phyloP scores from a whole-genome alignment of 64 coral and sea anemone genomes.

The Platygyra sinensis region DNA sequence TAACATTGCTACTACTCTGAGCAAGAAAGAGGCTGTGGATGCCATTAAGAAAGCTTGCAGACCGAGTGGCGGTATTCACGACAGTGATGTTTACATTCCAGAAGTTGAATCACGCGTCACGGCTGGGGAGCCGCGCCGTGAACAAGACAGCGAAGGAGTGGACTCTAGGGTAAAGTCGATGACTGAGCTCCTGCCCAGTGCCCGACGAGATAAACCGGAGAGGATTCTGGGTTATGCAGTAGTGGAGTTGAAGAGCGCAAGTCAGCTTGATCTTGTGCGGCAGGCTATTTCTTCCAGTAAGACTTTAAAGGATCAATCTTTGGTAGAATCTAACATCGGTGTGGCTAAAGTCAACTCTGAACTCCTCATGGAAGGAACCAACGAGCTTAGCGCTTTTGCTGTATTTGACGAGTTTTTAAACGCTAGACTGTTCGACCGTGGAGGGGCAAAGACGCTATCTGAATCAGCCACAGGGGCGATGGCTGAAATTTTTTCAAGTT shows the following conservation, averaged over 20 bases:
- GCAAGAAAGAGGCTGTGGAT: conserved; percentile 65
- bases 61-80: conserved; percentile 67
- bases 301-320: conserved; percentile 35
- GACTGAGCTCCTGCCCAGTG: conserved; percentile 52
- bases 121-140: neutral
- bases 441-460: conserved; percentile 21
- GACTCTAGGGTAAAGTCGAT: conserved; percentile 23
- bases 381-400: conserved; percentile 81
- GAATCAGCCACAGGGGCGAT: conserved; percentile 46
- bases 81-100: conserved; percentile 65
- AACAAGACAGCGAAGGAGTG: neutral
- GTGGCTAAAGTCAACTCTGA: conserved; percentile 81
- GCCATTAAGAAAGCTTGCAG: conserved; percentile 83
- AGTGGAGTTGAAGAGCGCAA: conserved; percentile 74
- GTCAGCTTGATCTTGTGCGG: conserved; percentile 76
- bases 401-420: conserved; percentile 81
- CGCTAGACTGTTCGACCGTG: conserved; percentile 44
- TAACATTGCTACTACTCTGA: conserved; percentile 76
- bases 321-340: conserved; percentile 39
- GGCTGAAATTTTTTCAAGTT: conserved; percentile 77
- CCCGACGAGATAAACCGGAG: conserved; percentile 24
- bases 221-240: conserved; percentile 75
- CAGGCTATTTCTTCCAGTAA: conserved; percentile 74
- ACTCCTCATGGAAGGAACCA: conserved; percentile 85
- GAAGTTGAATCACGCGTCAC: conserved; percentile 24